Evolutionary conservation across 2,113 vertebrate species (phyloP), one percentile per base, ranked within the genome.

Genomic region (Willisornis vidua): DNA sequence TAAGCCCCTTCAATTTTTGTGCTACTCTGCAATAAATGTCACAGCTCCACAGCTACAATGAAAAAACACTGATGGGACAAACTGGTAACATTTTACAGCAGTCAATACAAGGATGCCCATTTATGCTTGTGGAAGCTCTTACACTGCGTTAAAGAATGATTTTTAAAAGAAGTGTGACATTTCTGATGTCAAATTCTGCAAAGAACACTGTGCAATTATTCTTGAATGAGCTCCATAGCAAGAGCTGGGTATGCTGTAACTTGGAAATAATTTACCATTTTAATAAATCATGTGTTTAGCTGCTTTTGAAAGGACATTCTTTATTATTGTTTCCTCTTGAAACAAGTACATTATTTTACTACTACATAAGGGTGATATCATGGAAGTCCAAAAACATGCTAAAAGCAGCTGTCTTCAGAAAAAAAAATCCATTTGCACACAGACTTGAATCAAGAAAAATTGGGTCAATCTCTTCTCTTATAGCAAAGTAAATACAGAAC

Each of bases 201-300:
- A 45, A 71, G 68, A 84, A 88, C 90, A 96, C 79, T 80, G n/a
- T 14, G 37, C 87, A 73, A 73, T 91, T 96, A 83, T 88, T 94
- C 65, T 52, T 31, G 65, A 71, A 52, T 11, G 39, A 90, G 24
- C 12, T 55, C 61, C 7, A 39, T 0, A 45, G 55, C 62, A 90
- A 71, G 41, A 77, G 68, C 39, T 35, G 68, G 43, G 25, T 57
- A 88, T 93, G 82, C 68, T 0, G 35, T 84, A 95, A 95, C 61
- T 88, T 86, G 93, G 90, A 93, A 96, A 90, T 94, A 81, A 96
- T 93, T 58, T 84, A 55, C 31, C 72, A 59, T 93, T 77, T 91
- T 74, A 94, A 66, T 84, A 95, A 91, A 76, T 85, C 85, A 66
- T 52, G 28, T 66, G 57, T 77, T 96, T 93, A 89, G 78, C 59